phyloP scores from a whole-genome alignment of 2,113 vertebrate species.

The Epinephelus moara region DNA sequence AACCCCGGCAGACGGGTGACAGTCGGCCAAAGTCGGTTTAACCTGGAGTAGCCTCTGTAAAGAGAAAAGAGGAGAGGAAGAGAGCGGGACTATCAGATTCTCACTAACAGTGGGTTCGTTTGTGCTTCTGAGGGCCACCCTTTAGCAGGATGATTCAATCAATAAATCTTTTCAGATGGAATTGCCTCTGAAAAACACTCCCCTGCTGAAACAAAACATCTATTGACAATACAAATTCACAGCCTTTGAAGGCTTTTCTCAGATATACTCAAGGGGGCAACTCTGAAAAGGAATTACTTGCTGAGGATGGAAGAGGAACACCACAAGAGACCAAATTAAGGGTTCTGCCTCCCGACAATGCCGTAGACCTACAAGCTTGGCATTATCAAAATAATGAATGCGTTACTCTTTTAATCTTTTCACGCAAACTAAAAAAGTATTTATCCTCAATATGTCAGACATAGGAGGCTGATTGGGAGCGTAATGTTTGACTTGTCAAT shows the following conservation, averaged over 20 bases:
- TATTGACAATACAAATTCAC: conserved; percentile 65
- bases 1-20: conserved; percentile 46
- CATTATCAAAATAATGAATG: conserved; percentile 21
- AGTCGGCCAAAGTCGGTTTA: conserved; percentile 49
- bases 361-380: conserved; percentile 10
- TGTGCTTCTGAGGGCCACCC: conserved; percentile 16
- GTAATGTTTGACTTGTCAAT: conserved; percentile 17
- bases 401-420: conserved; percentile 23
- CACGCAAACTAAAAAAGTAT: conserved; percentile 9
- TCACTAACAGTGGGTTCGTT: conserved; percentile 26
- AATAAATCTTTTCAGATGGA: conserved; percentile 67
- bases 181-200: conserved; percentile 59
- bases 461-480: not conserved
- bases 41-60: conserved; percentile 54
- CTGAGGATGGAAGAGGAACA: conserved; percentile 21
- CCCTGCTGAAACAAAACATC: conserved; percentile 54
- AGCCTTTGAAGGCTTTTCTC: conserved; percentile 47
- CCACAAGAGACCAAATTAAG: conserved; percentile 65
- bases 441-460: conserved; percentile 32
- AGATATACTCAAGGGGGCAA: conserved; percentile 29
- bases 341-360: conserved; percentile 10
- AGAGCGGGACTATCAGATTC: conserved; percentile 29
- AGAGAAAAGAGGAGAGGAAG: not conserved
- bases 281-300: conserved; percentile 6
- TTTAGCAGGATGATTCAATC: conserved; percentile 56